Evolutionary conservation across 2,113 vertebrate genomes (phyloP), one percentile per base, ranked within the genome.

Genomic region (Tapirus terrestris): DNA sequence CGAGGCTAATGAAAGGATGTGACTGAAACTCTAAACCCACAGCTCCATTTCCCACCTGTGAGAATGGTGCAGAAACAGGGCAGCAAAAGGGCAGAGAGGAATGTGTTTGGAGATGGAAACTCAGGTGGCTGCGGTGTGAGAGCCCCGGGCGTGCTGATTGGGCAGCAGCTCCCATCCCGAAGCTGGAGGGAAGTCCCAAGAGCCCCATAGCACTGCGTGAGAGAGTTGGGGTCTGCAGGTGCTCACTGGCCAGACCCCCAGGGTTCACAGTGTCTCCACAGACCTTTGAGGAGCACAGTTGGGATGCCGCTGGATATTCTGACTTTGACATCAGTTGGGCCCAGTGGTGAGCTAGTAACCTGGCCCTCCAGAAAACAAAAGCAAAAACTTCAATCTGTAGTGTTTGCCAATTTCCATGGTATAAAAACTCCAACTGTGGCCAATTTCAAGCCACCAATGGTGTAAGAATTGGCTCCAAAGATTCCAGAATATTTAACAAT

Each of bases 61-160:
- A 51, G 82, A 87, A 60, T 0, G 33, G 9, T 20, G 4, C 14
- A 77, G 39, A 45, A 56, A 65, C 7, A 29, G 1, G 13, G 16
- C 6, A 29, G 31, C 27, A 75, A 84, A 31, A 9, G 53, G 3
- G 23, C 18, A 4, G 6, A 14, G 63, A 53, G 27, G 17, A n/a
- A 8, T 3, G 8, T 43, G 53, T 39, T 23, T 56, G 25, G 16
- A 45, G 36, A 36, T 6, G 8, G 39, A 48, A 43, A 48, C 27
- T 25, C 1, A 0, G 27, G 18, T 1, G 3, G 58, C 6, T 0
- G 0, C 51, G 61, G 8, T 2, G 6, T 2, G 4, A 23, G 8
- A 33, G 0, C 29, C 7, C 39, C 4, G 20, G 33, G 29, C 27
- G 5, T 23, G 29, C 43, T 31, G 16, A 56, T 8, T 11, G 18